phyloP scores from a whole-genome alignment of 2,113 vertebrate species.

The Microtus pennsylvanicus region DNA sequence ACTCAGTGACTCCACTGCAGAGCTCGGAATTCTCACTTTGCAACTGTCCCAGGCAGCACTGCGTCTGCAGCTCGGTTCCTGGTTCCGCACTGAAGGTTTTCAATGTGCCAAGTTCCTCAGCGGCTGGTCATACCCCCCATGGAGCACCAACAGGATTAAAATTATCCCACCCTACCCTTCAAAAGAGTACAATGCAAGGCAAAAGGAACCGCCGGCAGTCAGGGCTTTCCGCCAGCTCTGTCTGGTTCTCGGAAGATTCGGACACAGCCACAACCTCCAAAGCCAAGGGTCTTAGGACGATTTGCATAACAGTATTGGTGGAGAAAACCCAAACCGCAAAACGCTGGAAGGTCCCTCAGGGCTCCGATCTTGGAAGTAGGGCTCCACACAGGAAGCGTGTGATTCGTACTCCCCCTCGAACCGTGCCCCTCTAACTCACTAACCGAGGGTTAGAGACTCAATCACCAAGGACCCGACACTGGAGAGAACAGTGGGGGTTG shows the following conservation, averaged over 20 bases:
- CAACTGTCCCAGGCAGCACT: constrained; percentile 6
- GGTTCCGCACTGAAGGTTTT: constrained; percentile 25
- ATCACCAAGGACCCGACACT: neutral
- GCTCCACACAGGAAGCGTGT: neutral
- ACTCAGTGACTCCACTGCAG: neutral
- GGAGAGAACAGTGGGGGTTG: neutral
- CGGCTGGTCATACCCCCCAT: neutral
- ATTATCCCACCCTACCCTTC: neutral
- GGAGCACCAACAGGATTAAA: neutral
- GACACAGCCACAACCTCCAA: constrained; percentile 27
- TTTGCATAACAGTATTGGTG: constrained; percentile 42
- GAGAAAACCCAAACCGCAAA: neutral
- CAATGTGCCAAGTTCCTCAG: constrained; percentile 2
- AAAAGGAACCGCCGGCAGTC: neutral
- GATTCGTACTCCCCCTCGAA: neutral
- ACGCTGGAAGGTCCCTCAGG: neutral
- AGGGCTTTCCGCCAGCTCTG: neutral
- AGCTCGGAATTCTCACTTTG: neutral
- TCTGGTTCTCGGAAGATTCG: neutral
- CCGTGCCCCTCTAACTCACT: no score
- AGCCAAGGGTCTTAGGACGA: neutral
- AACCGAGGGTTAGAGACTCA: neutral
- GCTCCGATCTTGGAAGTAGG: neutral
- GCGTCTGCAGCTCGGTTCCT: neutral
- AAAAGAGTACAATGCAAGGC: neutral